Evolutionary conservation across 2,797 vertebrate species (phyloP), one percentile per base, ranked within the genome.

Genomic region (Anableps anableps): DNA sequence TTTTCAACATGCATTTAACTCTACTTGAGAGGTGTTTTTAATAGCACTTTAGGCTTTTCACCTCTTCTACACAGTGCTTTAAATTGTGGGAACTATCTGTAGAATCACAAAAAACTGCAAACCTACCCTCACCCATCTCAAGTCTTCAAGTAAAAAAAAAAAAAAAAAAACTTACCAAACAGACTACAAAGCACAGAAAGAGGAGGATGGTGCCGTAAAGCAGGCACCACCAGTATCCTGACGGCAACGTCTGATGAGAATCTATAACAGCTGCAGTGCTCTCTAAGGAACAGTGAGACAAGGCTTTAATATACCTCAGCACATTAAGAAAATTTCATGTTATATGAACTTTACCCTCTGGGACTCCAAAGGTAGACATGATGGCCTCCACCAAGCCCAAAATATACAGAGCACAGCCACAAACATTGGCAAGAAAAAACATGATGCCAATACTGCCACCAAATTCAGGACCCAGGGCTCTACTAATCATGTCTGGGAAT

Each of bases 361-460:
- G 90, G 34, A 89, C 26, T 10, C 96, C 96, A 11, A 97, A 97
- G 80, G 92, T 85, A 9, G 96, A 95, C 51, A 96, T 75, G 34
- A 97, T 89, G 0, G 95, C 94, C 78, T 97, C 96, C 41, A 97
- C 96, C 85, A 97, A 93, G 8, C 97, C 97, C 50, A 97, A 90
- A 48, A 97, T 55, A 26, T 96, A 97, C 10, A 97, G 95, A 0
- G 96, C 96, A 78, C 96, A 96, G 26, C 95, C 94, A 2, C 96
- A 96, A 53, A 97, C 95, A 0, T 97, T 97, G 45, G 96, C 97
- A 85, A 97, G 87, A 92, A 96, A 97, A 92, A 97, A 97, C 96
- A 97, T 97, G 72, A 97, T 96, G 5, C 97, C 97, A 0, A 97
- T 97, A 89, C 96, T 96, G 74, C 97, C 96, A 0, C 97, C 97